Percentiles rank a stretch among this genome's conserved stretches.
Conservation (phyloP, 2,797 vertebrate species). For the Synanceia verrucosa region DNA sequence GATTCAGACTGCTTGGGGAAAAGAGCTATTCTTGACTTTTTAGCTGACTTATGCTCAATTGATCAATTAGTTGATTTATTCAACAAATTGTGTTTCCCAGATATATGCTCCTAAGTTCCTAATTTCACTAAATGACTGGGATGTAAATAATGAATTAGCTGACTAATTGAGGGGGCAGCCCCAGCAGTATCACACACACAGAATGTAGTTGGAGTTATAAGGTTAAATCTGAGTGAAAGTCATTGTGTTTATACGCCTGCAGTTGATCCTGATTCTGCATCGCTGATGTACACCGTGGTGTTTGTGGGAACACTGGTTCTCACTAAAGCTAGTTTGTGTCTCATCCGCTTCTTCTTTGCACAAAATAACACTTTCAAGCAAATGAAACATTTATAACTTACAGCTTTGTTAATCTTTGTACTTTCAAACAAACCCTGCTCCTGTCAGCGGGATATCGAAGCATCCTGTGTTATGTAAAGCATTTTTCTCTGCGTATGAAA, state of each 20-base stretch:
- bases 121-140: too few relatives aligned
- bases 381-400: slow-evolving; percentile 31
- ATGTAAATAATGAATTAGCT: too few relatives aligned
- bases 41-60: not conserved
- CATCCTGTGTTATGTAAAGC: slow-evolving; percentile 70
- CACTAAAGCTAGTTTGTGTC: slow-evolving; percentile 8
- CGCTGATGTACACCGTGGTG: slow-evolving; percentile 11
- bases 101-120: not conserved
- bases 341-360: not conserved
- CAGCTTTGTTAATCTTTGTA: slow-evolving; percentile 34
- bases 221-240: slow-evolving; percentile 25
- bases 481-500: slow-evolving; percentile 64
- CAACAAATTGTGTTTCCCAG: not conserved
- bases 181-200: not conserved
- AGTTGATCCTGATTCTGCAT: slow-evolving; percentile 24
- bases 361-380: slow-evolving; percentile 28
- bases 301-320: slow-evolving; percentile 14
- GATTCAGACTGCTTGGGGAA: not conserved
- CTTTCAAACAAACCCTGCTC: slow-evolving; percentile 34
- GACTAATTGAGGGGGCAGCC: not conserved
- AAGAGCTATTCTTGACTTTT: not conserved
- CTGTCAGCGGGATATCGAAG: slow-evolving; percentile 32
- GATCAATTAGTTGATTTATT: not conserved
- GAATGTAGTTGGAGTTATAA: too few relatives aligned
- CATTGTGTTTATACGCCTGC: slow-evolving; percentile 25